Percentiles rank a stretch among this genome's conserved stretches.
Conservation (phyloP, 1,140 invertebrate genomes). For the Anthonomus grandis region DNA sequence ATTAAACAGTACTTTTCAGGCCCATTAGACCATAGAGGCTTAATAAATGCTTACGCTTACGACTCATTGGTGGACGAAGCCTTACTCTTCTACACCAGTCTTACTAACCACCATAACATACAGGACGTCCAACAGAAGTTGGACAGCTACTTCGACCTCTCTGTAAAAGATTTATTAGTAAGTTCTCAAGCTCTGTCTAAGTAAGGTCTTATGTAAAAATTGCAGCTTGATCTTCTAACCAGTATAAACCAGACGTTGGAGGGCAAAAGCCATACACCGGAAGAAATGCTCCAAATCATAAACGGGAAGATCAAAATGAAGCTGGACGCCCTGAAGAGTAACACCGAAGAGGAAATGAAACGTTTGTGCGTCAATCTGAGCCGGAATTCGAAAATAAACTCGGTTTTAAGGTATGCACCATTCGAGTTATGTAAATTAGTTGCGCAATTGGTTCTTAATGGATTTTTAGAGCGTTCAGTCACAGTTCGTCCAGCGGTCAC, state of each 20-base stretch:
- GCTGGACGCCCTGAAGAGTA: slow-evolving; percentile 40
- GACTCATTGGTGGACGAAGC: slow-evolving; percentile 45
- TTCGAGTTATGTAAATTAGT: neutral
- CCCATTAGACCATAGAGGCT: slow-evolving; percentile 7
- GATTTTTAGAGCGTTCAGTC: slow-evolving; percentile 36
- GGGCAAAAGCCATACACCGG: slow-evolving; percentile 44
- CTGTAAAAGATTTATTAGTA: slow-evolving; percentile 47
- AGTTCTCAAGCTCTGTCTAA: neutral
- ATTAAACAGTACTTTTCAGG: slow-evolving; percentile 3
- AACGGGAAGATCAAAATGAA: slow-evolving; percentile 48
- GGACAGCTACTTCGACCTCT: slow-evolving; percentile 30
- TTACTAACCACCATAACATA: slow-evolving; percentile 24
- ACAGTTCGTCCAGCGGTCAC: slow-evolving; percentile 36
- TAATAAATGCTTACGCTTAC: slow-evolving; percentile 23
- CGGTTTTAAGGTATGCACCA: slow-evolving; percentile 34
- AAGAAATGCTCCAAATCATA: slow-evolving; percentile 50
- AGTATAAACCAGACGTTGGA: slow-evolving; percentile 52
- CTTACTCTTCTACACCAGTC: slow-evolving; percentile 42
- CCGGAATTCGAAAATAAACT: slow-evolving; percentile 40
- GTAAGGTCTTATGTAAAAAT: neutral
- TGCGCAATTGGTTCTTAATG: slow-evolving; percentile 6
- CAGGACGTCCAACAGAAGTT: slow-evolving; percentile 13
- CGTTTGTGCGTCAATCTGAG: slow-evolving; percentile 44
- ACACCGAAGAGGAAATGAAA: slow-evolving; percentile 48
- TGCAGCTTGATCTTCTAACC: slow-evolving; percentile 46